These are phyloP conservation scores for Lycocerus yunnanus DNA, from an alignment of 2,888 invertebrate genomes.

Conservation along the genomic window DNA sequence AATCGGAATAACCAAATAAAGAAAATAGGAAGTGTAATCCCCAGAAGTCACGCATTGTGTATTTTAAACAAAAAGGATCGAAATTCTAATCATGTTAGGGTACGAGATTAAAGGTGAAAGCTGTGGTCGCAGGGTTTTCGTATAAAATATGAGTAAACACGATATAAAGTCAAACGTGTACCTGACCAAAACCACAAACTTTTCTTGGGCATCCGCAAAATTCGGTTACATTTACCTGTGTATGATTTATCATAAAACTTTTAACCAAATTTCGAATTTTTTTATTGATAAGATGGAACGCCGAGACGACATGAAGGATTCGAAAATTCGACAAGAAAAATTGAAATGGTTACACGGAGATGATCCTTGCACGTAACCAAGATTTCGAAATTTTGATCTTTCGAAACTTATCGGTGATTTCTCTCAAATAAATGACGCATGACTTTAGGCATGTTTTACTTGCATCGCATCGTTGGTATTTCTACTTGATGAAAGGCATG, in stretches of 20 bases:
- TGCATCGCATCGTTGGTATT: neutral
- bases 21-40: neutral
- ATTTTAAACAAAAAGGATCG: neutral
- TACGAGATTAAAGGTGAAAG: neutral
- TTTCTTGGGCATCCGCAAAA: neutral
- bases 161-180: neutral
- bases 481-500: neutral
- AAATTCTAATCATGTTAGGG: neutral
- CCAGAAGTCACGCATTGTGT: neutral
- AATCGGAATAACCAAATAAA: neutral
- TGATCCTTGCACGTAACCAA: neutral
- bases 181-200: neutral
- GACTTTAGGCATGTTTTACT: neutral
- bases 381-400: neutral
- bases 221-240: neutral
- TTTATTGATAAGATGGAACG: neutral
- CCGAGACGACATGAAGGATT: neutral
- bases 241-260: neutral
- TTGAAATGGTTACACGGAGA: neutral
- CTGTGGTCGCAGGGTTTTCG: neutral
- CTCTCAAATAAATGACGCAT: neutral
- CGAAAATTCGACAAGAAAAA: neutral
- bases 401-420: neutral
- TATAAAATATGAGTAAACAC: neutral
- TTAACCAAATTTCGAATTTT: neutral